Conservation (phyloP, 2,888 invertebrate genomes). For the Drosophila bunnanda region DNA sequence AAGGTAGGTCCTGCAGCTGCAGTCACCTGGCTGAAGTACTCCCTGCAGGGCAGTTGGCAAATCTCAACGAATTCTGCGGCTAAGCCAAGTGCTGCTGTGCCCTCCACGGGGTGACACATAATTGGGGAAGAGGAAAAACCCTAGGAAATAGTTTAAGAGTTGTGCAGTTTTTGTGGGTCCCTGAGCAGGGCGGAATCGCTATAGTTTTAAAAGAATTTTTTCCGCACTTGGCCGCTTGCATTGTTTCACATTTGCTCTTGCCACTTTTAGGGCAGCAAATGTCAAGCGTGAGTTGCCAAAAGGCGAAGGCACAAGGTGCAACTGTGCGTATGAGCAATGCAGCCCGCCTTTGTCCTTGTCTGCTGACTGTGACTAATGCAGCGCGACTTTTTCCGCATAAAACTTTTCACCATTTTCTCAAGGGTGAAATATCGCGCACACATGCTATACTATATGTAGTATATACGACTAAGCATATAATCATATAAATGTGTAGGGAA, state of each 20-base stretch:
- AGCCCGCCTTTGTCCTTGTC: slow-evolving; percentile 57
- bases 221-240: slow-evolving; percentile 23
- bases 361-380: slow-evolving; percentile 66
- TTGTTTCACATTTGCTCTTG: slow-evolving; percentile 40
- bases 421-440: slow-evolving; percentile 41
- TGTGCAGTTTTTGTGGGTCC: slow-evolving; percentile 25
- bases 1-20: slow-evolving; percentile 15
- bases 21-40: slow-evolving; percentile 2
- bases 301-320: slow-evolving; percentile 50
- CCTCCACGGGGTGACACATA: slow-evolving; percentile 29
- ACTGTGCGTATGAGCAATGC: slow-evolving; percentile 69
- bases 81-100: slow-evolving; percentile 7
- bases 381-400: slow-evolving; percentile 52
- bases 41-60: slow-evolving; percentile 21
- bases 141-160: slow-evolving; percentile 20
- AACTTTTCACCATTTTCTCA: slow-evolving; percentile 49
- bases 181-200: slow-evolving; percentile 22
- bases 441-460: neutral
- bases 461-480: slow-evolving; percentile 9
- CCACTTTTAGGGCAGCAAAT: slow-evolving; percentile 50
- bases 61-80: slow-evolving; percentile 10
- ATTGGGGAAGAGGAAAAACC: slow-evolving; percentile 30
- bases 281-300: slow-evolving; percentile 43
- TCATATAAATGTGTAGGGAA: slow-evolving; percentile 28
- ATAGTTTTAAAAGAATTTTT: slow-evolving; percentile 19